Conservation (phyloP, 2,888 invertebrate species). For the Nowickia ferox region DNA sequence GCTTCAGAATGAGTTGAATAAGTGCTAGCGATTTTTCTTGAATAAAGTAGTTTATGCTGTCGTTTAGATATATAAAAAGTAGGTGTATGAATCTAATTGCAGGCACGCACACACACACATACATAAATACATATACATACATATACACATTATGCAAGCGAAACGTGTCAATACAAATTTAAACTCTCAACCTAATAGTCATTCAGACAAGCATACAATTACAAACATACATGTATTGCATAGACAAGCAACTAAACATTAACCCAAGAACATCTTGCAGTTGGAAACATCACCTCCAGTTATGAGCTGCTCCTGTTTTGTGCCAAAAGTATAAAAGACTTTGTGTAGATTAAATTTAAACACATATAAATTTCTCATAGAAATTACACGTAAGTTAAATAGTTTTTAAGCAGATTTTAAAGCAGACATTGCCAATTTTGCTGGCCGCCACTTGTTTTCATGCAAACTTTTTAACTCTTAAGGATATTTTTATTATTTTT, state of each 20-base stretch:
- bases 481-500: too few species aligned
- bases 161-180: conserved; percentile 60
- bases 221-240: background rate
- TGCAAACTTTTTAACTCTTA: too few species aligned
- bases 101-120: background rate
- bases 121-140: background rate
- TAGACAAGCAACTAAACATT: background rate
- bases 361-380: conserved; percentile 23
- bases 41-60: conserved; percentile 48
- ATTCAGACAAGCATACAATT: background rate
- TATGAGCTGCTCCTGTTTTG: conserved; percentile 12
- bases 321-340: conserved; percentile 32
- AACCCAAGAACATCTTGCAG: background rate
- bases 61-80: conserved; percentile 1
- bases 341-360: conserved; percentile 37
- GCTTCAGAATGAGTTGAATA: conserved; percentile 38
- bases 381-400: too few species aligned
- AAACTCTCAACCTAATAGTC: background rate
- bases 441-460: too few species aligned
- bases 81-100: conserved; percentile 52
- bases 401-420: too few species aligned
- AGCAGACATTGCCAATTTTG: too few species aligned
- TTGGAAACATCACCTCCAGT: conserved; percentile 17
- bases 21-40: conserved; percentile 65
- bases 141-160: conserved; percentile 15